Percentiles rank a stretch among this genome's conserved stretches.
phyloP scores from a whole-genome alignment of 2,113 vertebrate species.

The Anguilla rostrata region DNA sequence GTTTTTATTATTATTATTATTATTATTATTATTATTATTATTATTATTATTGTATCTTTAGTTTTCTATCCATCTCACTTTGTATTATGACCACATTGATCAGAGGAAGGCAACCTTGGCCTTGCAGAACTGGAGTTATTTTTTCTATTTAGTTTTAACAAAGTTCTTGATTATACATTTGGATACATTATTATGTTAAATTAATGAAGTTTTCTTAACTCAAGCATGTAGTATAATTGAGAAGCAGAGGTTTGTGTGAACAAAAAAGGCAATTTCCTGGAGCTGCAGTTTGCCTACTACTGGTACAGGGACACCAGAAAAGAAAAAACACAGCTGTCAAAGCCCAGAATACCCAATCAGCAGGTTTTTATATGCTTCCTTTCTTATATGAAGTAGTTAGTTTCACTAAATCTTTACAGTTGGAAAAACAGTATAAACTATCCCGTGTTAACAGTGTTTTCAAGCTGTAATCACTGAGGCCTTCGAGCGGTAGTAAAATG shows the following conservation, averaged over 20 bases:
- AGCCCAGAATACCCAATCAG: background rate
- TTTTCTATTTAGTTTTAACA: background rate
- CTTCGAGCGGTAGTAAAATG: constrained; percentile 11
- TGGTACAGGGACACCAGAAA: too few relatives aligned
- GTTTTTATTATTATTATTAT: background rate
- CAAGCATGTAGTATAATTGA: too few relatives aligned
- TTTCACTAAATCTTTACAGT: background rate
- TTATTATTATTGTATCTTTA: too few relatives aligned
- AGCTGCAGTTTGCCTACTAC: background rate
- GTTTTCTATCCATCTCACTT: too few relatives aligned
- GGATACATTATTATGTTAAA: background rate
- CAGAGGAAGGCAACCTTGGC: too few relatives aligned
- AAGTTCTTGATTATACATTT: background rate
- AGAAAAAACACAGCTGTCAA: background rate
- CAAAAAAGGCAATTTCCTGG: too few relatives aligned
- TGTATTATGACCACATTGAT: too few relatives aligned
- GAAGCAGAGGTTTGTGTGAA: too few relatives aligned
- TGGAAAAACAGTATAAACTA: background rate
- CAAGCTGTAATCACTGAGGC: background rate
- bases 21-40: too few relatives aligned
- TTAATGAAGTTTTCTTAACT: too few relatives aligned
- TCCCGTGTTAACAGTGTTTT: background rate
- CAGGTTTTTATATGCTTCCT: background rate
- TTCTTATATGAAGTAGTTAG: background rate
- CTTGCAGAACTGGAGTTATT: background rate